Evolutionary conservation across 2,113 vertebrate genomes (phyloP).

Genomic region (Pelodiscus sinensis): DNA sequence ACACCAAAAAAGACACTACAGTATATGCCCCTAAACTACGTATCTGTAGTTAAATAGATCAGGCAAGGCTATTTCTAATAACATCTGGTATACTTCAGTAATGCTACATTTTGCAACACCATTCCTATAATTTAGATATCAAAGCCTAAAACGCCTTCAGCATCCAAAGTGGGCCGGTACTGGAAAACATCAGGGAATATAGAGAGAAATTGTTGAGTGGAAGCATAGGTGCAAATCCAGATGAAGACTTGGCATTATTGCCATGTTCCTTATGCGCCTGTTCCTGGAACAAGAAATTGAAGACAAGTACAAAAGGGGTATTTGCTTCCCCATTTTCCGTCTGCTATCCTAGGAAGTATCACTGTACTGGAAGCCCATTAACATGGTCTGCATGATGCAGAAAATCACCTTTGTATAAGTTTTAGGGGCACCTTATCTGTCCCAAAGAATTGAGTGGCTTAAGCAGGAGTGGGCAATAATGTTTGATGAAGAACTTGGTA

Average conservation of each 20-base stretch:
- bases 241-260: neutral
- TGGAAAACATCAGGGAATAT: too few species aligned
- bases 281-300: neutral
- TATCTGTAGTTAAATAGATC: too few species aligned
- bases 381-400: neutral
- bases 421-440: neutral
- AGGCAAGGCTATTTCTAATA: too few species aligned
- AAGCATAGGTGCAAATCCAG: neutral
- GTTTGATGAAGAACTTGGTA: too few species aligned
- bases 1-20: too few species aligned
- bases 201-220: neutral
- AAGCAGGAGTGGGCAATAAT: too few species aligned
- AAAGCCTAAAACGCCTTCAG: too few species aligned
- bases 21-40: too few species aligned
- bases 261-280: neutral
- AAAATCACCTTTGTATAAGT: neutral
- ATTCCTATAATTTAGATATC: too few species aligned
- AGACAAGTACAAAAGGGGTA: neutral
- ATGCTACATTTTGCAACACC: too few species aligned
- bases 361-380: neutral
- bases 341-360: neutral
- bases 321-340: neutral
- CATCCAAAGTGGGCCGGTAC: too few species aligned
- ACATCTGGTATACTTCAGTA: too few species aligned
- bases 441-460: neutral